These are phyloP conservation scores for Lophura nycthemera DNA, from an alignment of 2,113 vertebrate species.

Conservation along the genomic window DNA sequence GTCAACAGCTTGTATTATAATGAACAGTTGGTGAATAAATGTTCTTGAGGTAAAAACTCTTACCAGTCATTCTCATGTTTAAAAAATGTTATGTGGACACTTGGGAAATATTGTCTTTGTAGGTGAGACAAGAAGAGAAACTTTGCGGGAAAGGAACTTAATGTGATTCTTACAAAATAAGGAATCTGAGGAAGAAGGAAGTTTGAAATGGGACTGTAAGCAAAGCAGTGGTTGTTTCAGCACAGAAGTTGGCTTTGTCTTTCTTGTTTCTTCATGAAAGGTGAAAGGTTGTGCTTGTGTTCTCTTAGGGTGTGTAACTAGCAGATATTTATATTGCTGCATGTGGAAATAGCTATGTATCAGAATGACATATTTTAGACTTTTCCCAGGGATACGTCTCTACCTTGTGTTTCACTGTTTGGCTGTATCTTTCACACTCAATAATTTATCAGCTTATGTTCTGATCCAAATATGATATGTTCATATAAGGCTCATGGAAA, in stretches of 20 bases:
- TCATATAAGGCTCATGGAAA: neutral
- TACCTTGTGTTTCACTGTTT: neutral
- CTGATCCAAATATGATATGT: neutral
- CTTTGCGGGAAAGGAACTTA: neutral
- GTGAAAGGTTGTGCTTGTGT: neutral
- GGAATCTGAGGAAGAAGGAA: neutral
- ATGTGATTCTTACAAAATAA: neutral
- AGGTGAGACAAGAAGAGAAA: neutral
- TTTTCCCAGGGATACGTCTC: neutral
- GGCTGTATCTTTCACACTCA: neutral
- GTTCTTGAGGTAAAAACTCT: neutral
- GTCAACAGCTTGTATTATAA: slow-evolving; percentile 28
- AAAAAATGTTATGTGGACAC: neutral
- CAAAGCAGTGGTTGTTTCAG: neutral
- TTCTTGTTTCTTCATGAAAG: neutral
- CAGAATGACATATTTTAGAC: neutral
- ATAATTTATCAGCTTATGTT: neutral
- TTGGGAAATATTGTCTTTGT: neutral
- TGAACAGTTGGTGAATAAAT: neutral
- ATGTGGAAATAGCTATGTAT: neutral
- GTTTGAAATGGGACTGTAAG: neutral
- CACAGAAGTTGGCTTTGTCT: neutral
- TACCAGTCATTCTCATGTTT: neutral
- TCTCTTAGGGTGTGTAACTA: neutral
- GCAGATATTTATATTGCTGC: neutral